Conservation (phyloP, 2,113 vertebrate species). For the Cygnus atratus region DNA sequence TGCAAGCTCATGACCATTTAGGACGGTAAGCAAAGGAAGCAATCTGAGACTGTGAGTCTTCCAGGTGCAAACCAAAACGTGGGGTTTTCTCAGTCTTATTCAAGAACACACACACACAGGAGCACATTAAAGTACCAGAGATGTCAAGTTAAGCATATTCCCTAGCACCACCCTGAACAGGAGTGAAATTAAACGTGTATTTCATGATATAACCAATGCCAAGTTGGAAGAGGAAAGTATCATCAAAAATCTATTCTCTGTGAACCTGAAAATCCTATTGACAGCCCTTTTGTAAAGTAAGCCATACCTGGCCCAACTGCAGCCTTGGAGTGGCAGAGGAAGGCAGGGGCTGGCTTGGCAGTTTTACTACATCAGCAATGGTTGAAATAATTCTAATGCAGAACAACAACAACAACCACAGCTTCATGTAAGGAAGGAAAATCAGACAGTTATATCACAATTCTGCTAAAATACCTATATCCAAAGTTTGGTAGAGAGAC, state of each 20-base stretch:
- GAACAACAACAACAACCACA: constrained; percentile 17
- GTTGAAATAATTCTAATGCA: constrained; percentile 6
- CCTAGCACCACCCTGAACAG: background rate
- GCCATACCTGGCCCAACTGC: background rate
- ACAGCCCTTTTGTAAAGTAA: background rate
- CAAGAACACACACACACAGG: background rate
- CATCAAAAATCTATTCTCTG: background rate
- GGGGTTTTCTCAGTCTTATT: background rate
- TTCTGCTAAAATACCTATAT: background rate
- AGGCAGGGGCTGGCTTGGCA: background rate
- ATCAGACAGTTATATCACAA: constrained; percentile 19
- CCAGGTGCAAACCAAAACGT: background rate
- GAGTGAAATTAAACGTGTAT: background rate
- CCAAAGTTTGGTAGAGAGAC: background rate
- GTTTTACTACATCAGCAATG: constrained; percentile 18
- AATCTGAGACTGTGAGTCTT: background rate
- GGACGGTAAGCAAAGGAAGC: background rate
- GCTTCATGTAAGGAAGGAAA: background rate
- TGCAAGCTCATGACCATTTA: background rate
- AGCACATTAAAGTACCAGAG: background rate
- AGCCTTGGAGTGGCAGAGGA: background rate
- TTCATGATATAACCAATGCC: background rate
- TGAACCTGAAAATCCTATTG: background rate
- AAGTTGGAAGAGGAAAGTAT: background rate
- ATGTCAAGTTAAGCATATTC: background rate